Evolutionary conservation across 2,888 invertebrate genomes (phyloP).

Genomic region (Drosophila quinaria): DNA sequence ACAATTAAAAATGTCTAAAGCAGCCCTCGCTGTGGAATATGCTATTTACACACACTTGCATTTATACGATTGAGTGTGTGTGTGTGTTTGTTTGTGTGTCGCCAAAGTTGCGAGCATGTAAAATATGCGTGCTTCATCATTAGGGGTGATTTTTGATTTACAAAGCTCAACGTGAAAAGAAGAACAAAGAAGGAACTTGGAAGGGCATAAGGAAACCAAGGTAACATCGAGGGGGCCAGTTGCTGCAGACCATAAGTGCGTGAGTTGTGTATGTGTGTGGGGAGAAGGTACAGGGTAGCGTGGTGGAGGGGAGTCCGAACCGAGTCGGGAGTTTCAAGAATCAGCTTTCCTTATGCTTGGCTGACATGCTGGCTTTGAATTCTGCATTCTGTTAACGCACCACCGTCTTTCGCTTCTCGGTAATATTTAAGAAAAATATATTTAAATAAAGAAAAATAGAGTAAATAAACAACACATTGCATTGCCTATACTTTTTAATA

Average conservation of each 20-base stretch:
- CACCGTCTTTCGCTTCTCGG: neutral
- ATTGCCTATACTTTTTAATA: no score
- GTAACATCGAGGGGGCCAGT: slow-evolving; percentile 20
- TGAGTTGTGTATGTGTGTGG: neutral
- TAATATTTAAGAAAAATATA: neutral
- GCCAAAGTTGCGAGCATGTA: slow-evolving; percentile 37
- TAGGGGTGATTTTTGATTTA: slow-evolving; percentile 69
- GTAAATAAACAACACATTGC: neutral
- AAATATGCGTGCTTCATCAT: slow-evolving; percentile 68
- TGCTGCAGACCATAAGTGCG: slow-evolving; percentile 6
- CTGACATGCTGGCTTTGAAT: slow-evolving; percentile 1
- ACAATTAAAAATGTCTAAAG: no score
- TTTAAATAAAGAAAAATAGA: neutral
- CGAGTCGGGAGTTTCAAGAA: slow-evolving; percentile 3
- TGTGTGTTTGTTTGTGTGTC: slow-evolving; percentile 34
- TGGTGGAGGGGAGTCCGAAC: neutral
- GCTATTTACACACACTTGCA: slow-evolving; percentile 28
- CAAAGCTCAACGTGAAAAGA: slow-evolving; percentile 41
- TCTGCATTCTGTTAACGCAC: slow-evolving; percentile 1
- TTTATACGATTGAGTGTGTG: slow-evolving; percentile 20
- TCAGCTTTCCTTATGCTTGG: slow-evolving; percentile 6
- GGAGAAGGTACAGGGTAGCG: neutral
- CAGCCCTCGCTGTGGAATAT: slow-evolving; percentile 9
- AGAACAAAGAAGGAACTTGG: slow-evolving; percentile 43
- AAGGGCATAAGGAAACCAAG: slow-evolving; percentile 42